Conservation (phyloP, 2,888 invertebrate species). For the Labia minor region DNA sequence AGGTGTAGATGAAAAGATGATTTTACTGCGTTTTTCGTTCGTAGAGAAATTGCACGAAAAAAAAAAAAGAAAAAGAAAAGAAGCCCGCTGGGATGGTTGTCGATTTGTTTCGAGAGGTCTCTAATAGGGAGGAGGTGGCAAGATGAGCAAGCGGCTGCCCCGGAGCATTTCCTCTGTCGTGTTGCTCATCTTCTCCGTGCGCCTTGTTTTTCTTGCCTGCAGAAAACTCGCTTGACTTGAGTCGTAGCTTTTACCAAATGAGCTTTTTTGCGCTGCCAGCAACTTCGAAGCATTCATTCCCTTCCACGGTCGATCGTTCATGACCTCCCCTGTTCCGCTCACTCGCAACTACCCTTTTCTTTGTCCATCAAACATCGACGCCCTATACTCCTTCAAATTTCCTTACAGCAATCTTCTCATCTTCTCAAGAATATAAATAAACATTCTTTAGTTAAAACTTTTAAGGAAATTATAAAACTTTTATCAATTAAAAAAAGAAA, state of each 20-base stretch:
- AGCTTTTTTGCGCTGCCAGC: conserved; percentile 9
- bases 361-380: background rate
- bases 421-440: background rate
- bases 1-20: too few relatives aligned
- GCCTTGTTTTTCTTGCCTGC: background rate
- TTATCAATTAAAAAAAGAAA: background rate
- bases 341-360: background rate
- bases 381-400: background rate
- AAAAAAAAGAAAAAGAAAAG: too few relatives aligned
- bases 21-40: too few relatives aligned
- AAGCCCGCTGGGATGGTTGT: too few relatives aligned
- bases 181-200: background rate
- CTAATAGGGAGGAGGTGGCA: background rate
- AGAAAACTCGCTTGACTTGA: conserved; percentile 13
- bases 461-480: background rate
- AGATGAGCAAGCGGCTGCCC: background rate
- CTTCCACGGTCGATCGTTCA: conserved; percentile 1
- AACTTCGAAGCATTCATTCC: background rate
- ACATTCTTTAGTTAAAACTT: background rate
- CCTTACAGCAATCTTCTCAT: background rate
- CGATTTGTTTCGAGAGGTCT: background rate
- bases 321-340: background rate
- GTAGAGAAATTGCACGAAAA: too few relatives aligned
- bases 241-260: conserved; percentile 6
- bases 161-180: background rate